Percentiles rank a stretch among this genome's conserved stretches.
phyloP scores from a whole-genome alignment of 92 coral and sea anemone genomes.

The Bergia sp. region DNA sequence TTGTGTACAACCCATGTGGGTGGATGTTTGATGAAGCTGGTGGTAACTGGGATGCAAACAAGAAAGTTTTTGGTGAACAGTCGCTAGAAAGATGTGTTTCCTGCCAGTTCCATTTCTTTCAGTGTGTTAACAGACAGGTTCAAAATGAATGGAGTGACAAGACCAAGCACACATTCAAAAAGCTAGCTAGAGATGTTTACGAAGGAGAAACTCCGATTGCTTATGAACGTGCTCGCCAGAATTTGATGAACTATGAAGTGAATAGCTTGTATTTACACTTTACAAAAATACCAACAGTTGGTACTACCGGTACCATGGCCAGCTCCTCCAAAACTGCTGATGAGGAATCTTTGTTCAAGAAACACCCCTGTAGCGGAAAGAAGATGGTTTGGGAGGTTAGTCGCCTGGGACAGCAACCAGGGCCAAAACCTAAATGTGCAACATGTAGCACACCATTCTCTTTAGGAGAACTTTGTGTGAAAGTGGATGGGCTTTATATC shows the following conservation, averaged over 20 bases:
- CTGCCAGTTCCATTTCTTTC: conserved; percentile 58
- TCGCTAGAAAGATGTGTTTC: conserved; percentile 48
- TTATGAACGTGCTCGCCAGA: conserved; percentile 42
- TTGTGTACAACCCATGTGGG: conserved; percentile 44
- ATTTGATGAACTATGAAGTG: conserved; percentile 38
- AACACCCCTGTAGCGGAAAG: neutral
- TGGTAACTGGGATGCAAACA: conserved; percentile 53
- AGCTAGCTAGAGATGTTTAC: conserved; percentile 27
- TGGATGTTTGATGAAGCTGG: conserved; percentile 59
- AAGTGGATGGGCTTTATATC: conserved; percentile 47
- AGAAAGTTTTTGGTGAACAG: conserved; percentile 47
- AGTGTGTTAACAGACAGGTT: conserved; percentile 54
- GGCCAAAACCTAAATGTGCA: conserved; percentile 50
- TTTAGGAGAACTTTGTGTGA: conserved; percentile 37
- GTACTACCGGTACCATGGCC: neutral
- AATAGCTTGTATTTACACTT: conserved; percentile 5
- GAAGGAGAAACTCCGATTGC: conserved; percentile 31
- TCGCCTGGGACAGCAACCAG: conserved; percentile 17
- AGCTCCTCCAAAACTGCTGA: neutral
- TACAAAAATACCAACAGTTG: neutral
- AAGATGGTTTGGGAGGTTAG: conserved; percentile 38
- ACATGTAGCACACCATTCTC: conserved; percentile 32
- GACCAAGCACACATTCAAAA: conserved; percentile 43
- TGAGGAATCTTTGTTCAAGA: conserved; percentile 9
- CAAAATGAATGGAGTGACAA: conserved; percentile 45